Evolutionary conservation across 1,140 invertebrate species (phyloP).

Genomic region (Pachypeltis micranthus): DNA sequence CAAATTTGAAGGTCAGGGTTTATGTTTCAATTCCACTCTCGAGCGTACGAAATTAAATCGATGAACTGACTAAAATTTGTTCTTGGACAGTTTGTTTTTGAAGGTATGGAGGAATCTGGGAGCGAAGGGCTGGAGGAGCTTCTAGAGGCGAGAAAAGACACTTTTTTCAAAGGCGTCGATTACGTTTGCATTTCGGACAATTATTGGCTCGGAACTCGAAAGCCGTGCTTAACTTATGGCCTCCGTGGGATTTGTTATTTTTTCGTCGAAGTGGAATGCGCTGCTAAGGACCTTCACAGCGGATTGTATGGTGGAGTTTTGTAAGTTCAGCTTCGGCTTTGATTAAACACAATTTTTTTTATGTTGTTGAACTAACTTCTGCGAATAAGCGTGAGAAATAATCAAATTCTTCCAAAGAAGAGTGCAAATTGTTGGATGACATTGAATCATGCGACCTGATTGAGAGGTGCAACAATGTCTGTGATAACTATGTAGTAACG

Average conservation of each 20-base stretch:
- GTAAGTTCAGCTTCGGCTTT: constrained; percentile 44
- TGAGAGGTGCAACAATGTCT: too few species aligned
- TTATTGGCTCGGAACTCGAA: constrained; percentile 94
- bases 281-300: constrained; percentile 86
- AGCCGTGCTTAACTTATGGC: constrained; percentile 95
- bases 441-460: background rate
- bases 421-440: background rate
- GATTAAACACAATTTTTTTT: background rate
- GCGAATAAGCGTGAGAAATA: too few species aligned
- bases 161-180: constrained; percentile 75
- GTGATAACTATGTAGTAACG: too few species aligned
- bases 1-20: constrained; percentile 74
- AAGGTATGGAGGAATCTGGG: constrained; percentile 97
- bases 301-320: constrained; percentile 88
- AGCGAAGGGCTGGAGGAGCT: constrained; percentile 89
- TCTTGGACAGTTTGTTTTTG: constrained; percentile 71
- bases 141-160: constrained; percentile 56
- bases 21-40: too few species aligned
- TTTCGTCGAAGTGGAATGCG: constrained; percentile 76
- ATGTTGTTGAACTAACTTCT: too few species aligned
- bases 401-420: too few species aligned
- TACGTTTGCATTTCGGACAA: constrained; percentile 98
- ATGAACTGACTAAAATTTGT: too few species aligned
- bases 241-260: constrained; percentile 90
- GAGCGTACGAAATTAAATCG: too few species aligned